These are phyloP conservation scores for Drosophila teissieri DNA, from an alignment of 1,140 invertebrate genomes.

Conservation along the genomic window DNA sequence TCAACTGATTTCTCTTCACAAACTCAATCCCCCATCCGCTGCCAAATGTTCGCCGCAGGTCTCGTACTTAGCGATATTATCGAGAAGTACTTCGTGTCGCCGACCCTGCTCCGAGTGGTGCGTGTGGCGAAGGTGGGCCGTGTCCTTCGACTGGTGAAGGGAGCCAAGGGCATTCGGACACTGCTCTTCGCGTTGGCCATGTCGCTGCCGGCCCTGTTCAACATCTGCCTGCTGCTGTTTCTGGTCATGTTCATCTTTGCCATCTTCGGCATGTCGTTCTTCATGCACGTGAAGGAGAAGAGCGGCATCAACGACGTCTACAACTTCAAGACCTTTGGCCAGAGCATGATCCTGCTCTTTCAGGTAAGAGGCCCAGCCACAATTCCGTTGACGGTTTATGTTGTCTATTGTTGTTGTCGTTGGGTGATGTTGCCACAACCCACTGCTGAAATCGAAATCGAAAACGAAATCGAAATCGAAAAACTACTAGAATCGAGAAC, in stretches of 20 bases:
- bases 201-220: slow-evolving; percentile 98
- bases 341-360: slow-evolving; percentile 99
- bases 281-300: slow-evolving; percentile 98
- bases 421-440: slow-evolving; percentile 83
- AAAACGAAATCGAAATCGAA: not conserved
- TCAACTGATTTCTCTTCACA: slow-evolving; percentile 35
- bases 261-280: slow-evolving; percentile 99
- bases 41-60: slow-evolving; percentile 86
- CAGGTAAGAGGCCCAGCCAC: slow-evolving; percentile 88
- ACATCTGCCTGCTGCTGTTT: slow-evolving; percentile 98
- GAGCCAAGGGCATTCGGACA: slow-evolving; percentile 98
- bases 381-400: slow-evolving; percentile 84
- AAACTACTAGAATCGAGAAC: not conserved
- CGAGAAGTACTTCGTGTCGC: slow-evolving; percentile 98
- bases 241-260: slow-evolving; percentile 99
- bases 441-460: slow-evolving; percentile 10
- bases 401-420: slow-evolving; percentile 85
- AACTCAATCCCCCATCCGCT: slow-evolving; percentile 15
- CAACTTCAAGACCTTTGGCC: slow-evolving; percentile 99
- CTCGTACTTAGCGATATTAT: slow-evolving; percentile 97
- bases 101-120: slow-evolving; percentile 97
- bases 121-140: slow-evolving; percentile 98
- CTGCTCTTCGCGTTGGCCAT: slow-evolving; percentile 98
- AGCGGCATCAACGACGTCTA: slow-evolving; percentile 98
- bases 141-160: slow-evolving; percentile 98